Evolutionary conservation across 2,888 invertebrate species (phyloP), one percentile per base, ranked within the genome.

Genomic region (Ennomos fuscantarius): DNA sequence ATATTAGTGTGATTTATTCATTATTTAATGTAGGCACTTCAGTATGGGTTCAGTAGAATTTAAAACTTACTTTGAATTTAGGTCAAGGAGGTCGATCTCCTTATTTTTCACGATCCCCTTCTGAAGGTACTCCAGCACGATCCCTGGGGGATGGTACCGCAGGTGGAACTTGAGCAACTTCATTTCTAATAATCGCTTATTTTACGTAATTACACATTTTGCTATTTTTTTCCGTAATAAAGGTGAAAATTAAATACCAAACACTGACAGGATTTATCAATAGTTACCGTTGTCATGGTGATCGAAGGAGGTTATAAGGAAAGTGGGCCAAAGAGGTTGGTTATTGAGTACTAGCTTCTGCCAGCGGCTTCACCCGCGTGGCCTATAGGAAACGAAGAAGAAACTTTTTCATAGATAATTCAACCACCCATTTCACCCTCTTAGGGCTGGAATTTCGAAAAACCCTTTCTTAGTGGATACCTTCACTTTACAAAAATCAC

Each of bases 121-220:
- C 71, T 93, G 93, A 8, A 87, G 78, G 70, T 94, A 95, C 72
- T 95, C 94, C 72, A 95, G 81, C 9, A 94, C 94, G 52, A 96
- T 89, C 12, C 95, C 95, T 62, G 96, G 96, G 0, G 96, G 96
- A 70, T 95, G 94, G 77, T 95, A 96, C 57, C 96, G 93, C 33
- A 96, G 84, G 79, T 95, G 94, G 73, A 96, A 94, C 84, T 94
- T 95, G 55, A 93, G 86, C 59, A 95, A 84, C 81, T 93, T 94
- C 95, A 95, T 95, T 6, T 40, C 10, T n/a, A 24, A n/a, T 32
- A n/a, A 13, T 48, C 39, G 39, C 31, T 44, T 49, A 48, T 39
- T 61, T 57, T 40, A 35, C 10, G 46, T 60, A 12, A 42, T 47
- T 66, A 68, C 37, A 33, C 57, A 62, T 63, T 65, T 74, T 73